phyloP scores from a whole-genome alignment of 2,113 vertebrate species.

The Hemicordylus capensis region DNA sequence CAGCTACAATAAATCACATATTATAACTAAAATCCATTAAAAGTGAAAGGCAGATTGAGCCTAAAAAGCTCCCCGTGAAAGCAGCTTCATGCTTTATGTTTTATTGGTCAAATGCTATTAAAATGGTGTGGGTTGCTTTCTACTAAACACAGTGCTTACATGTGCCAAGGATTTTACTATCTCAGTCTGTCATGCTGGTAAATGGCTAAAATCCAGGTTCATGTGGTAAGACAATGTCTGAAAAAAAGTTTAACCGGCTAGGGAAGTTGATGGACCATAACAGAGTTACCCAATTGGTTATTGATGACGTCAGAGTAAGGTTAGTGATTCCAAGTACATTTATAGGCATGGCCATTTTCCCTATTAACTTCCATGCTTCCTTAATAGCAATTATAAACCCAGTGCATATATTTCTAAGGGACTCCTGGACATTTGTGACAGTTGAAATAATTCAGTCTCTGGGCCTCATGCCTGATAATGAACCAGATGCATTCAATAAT shows the following conservation, averaged over 20 bases:
- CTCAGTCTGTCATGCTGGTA: conserved; percentile 59
- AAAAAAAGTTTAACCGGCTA: conserved; percentile 58
- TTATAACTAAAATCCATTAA: not conserved
- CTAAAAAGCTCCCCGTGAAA: conserved; percentile 13
- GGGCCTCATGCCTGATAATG: not conserved
- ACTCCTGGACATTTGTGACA: not conserved
- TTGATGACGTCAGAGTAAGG: conserved; percentile 54
- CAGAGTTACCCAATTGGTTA: conserved; percentile 53
- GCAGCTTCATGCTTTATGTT: conserved; percentile 58
- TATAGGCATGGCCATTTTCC: conserved; percentile 51
- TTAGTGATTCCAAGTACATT: conserved; percentile 46
- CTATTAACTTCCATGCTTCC: conserved; percentile 46
- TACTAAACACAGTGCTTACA: conserved; percentile 61
- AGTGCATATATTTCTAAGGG: conserved; percentile 24
- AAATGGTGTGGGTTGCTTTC: conserved; percentile 53
- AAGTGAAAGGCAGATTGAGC: not conserved
- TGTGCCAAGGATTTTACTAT: conserved; percentile 71
- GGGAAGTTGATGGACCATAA: conserved; percentile 60
- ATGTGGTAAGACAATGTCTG: conserved; percentile 60
- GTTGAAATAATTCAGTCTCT: conserved; percentile 8
- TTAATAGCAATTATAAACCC: conserved; percentile 36
- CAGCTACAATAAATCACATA: not conserved
- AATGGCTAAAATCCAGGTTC: conserved; percentile 68
- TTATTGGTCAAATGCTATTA: conserved; percentile 63
- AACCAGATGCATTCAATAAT: not conserved